Percentiles rank a stretch among this genome's conserved stretches.
Evolutionary conservation across 2,113 vertebrate species (phyloP).

Genomic region (Tragelaphus scriptus): DNA sequence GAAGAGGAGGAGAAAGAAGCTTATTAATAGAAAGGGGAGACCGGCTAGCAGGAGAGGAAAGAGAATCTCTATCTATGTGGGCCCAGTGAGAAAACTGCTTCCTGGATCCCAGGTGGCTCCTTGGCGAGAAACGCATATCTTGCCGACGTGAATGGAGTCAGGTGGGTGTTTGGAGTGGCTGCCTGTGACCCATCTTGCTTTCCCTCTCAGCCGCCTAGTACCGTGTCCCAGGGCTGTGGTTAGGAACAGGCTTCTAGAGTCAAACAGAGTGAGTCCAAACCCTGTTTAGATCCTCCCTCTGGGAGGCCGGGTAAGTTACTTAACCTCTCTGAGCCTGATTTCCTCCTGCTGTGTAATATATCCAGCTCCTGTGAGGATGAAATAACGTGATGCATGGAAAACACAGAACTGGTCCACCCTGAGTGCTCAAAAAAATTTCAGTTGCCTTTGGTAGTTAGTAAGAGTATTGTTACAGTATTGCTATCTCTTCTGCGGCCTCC

Average conservation of each 20-base stretch:
- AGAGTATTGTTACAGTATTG: neutral
- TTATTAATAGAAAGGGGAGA: neutral
- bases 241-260: neutral
- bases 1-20: neutral
- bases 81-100: neutral
- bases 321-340: neutral
- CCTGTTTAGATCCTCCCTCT: neutral
- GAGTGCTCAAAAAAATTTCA: neutral
- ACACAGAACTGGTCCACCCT: accelerated
- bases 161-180: neutral
- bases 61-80: neutral
- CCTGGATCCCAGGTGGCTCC: neutral
- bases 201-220: too few species aligned
- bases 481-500: neutral
- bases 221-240: neutral
- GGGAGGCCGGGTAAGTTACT: neutral
- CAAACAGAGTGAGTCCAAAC: neutral
- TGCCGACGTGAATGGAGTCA: neutral
- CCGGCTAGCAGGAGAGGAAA: neutral
- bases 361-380: neutral
- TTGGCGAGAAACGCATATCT: neutral
- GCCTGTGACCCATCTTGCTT: neutral
- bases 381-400: accelerated
- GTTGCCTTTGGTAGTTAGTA: neutral
- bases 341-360: neutral